These are phyloP conservation scores for Dasypolia templi DNA, from an alignment of 2,888 invertebrate genomes.

Conservation along the genomic window DNA sequence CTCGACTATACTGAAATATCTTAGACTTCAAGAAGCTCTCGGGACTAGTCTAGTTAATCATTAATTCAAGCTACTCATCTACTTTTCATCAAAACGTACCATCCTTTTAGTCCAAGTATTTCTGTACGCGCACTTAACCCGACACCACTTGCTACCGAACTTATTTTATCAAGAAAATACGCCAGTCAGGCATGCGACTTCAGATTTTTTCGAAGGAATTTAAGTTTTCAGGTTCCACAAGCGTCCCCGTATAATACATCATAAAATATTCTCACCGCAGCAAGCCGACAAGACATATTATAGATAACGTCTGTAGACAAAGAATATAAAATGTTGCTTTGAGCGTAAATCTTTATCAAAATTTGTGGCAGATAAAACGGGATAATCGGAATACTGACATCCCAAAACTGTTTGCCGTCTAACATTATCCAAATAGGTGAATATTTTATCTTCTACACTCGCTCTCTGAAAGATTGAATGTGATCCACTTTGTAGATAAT, in stretches of 20 bases:
- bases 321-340: conserved; percentile 57
- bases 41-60: conserved; percentile 55
- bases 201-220: conserved; percentile 38
- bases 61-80: conserved; percentile 61
- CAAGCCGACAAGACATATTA: conserved; percentile 59
- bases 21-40: conserved; percentile 30
- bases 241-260: conserved; percentile 24
- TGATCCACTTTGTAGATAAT: conserved; percentile 60
- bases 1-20: conserved; percentile 40
- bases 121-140: conserved; percentile 34
- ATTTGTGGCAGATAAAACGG: conserved; percentile 58
- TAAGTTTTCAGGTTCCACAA: conserved; percentile 46
- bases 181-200: conserved; percentile 18
- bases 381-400: conserved; percentile 48
- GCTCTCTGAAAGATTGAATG: conserved; percentile 56
- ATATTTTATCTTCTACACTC: conserved; percentile 38
- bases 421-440: conserved; percentile 32
- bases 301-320: conserved; percentile 57
- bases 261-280: conserved; percentile 60
- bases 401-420: conserved; percentile 49
- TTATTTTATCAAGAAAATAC: conserved; percentile 48
- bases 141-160: conserved; percentile 33
- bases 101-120: conserved; percentile 53
- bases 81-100: conserved; percentile 59
- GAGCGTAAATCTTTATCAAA: conserved; percentile 54